Conservation (phyloP, 2,888 invertebrate genomes). For the Agrilus biguttatus region DNA sequence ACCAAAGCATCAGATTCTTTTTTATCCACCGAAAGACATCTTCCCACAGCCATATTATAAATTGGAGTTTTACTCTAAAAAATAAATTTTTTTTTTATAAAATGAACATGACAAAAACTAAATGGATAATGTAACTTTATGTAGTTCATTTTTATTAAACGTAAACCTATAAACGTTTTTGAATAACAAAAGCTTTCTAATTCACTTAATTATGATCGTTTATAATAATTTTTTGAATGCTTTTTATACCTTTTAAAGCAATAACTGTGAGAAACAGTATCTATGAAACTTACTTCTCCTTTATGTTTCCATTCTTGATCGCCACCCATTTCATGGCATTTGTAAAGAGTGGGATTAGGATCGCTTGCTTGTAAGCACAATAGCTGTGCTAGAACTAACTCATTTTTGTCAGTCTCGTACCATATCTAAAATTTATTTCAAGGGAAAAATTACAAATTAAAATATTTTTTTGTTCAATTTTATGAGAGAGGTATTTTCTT, state of each 20-base stretch:
- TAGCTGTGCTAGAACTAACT: slow-evolving; percentile 69
- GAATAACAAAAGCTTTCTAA: no score
- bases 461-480: not conserved
- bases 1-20: slow-evolving; percentile 33
- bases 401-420: slow-evolving; percentile 72
- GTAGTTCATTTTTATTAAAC: not conserved
- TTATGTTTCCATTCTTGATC: slow-evolving; percentile 87
- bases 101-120: slow-evolving; percentile 1
- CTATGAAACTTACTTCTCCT: slow-evolving; percentile 39
- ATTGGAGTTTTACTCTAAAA: slow-evolving; percentile 57
- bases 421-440: slow-evolving; percentile 46
- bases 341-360: slow-evolving; percentile 54
- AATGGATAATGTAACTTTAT: not conserved
- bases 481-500: no score
- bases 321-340: slow-evolving; percentile 86
- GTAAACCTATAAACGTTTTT: not conserved
- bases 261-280: no score
- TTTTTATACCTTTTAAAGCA: not conserved
- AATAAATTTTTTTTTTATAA: slow-evolving; percentile 4
- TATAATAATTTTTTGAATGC: no score
- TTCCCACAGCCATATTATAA: slow-evolving; percentile 77
- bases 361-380: slow-evolving; percentile 71
- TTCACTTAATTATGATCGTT: no score
- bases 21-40: slow-evolving; percentile 52
- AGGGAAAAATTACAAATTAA: no score